Base-by-base conservation (phyloP, 2,888 invertebrate genomes). In the Brachyptera risi region DNA sequence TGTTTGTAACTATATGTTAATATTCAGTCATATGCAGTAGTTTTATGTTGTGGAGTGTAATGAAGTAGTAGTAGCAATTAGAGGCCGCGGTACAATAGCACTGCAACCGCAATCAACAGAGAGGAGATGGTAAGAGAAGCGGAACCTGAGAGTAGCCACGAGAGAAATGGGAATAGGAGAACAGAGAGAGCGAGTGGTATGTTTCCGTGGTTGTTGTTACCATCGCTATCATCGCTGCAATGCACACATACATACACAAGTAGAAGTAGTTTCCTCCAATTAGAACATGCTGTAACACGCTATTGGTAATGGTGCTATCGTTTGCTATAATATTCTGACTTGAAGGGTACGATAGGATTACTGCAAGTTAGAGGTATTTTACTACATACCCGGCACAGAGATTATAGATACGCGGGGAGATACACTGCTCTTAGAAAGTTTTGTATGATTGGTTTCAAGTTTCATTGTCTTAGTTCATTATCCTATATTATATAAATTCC, bases 91-190 rank as follows among this genome's bases (percentile, higher is more conserved):
- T 61, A 61, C 17, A 63, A 23, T 23, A 63, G 37, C 19, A 62
- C 21, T 31, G 64, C 63, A n/a, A 62, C 24, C 21, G 58, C 56
- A 27, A 65, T 19, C 37, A 65, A 62, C 23, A 64, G 40, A 27
- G 66, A 64, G 49, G 65, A 63, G 19, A 64, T 21, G 15, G 66
- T 60, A 15, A 67, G 58, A 19, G 63, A 57, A 23, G 60, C 42
- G 15, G 65, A 66, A 15, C 56, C 65, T 37, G 62, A 63, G 24
- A 67, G 57, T 26, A 65, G 44, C 65, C 65, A 68, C 50, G 69
- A 67, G 21, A 68, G 63, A 58, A 67, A 54, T 31, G 67, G 68
- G 44, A 67, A 59, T 44, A 67, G 63, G 57, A 67, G 37, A 42
- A 68, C 60, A 56, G 67, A 65, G 59, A 67, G 57, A 60, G 65